phyloP scores from a whole-genome alignment of 53 echinoderm and acorn worm genomes.

The Echinometra lucunter region DNA sequence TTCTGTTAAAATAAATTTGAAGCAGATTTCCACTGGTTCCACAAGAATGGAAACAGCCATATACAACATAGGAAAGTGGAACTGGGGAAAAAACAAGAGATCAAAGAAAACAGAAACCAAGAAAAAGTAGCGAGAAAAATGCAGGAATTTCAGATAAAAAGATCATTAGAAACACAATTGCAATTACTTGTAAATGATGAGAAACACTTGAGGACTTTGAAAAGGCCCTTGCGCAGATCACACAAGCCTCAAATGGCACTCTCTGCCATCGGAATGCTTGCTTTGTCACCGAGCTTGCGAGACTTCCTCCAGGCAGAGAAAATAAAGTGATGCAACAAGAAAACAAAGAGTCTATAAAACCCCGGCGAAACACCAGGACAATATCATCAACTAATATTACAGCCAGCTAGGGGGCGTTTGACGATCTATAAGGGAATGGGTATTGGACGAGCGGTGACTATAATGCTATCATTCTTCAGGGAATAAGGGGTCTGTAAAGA shows the following conservation, averaged over 20 bases:
- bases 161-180: background rate
- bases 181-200: constrained; percentile 13
- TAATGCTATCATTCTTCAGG: background rate
- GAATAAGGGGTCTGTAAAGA: background rate
- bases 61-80: background rate
- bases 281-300: constrained; percentile 44
- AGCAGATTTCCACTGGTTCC: background rate
- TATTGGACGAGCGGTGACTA: constrained; percentile 1
- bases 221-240: background rate
- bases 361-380: constrained; percentile 21
- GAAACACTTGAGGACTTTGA: background rate
- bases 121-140: background rate
- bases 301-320: constrained; percentile 20
- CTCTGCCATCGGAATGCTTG: constrained; percentile 29
- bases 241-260: background rate
- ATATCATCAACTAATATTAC: constrained; percentile 50
- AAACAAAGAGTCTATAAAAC: background rate
- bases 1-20: background rate
- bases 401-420: constrained; percentile 42
- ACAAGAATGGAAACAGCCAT: background rate
- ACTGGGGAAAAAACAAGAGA: background rate
- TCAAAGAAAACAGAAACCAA: background rate
- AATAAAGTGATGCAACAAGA: constrained; percentile 25
- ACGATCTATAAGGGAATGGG: background rate
- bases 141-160: background rate